Evolutionary conservation across 2,797 vertebrate genomes (phyloP), one percentile per base, ranked within the genome.

Genomic region (Mycteria americana): DNA sequence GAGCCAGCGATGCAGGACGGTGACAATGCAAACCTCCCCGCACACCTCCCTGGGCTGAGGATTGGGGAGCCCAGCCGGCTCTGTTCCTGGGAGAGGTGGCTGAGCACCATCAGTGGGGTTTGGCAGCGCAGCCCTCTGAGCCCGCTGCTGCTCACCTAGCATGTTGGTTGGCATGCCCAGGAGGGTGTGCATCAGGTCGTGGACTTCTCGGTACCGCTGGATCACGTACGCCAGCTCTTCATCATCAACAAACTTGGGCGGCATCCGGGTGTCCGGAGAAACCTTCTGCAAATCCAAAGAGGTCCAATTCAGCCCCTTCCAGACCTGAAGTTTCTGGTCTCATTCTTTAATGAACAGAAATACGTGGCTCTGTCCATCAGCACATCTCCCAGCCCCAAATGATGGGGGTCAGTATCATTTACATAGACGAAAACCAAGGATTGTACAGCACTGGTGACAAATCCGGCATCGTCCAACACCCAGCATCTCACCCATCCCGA

Each of bases 161-260:
- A 99, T 99, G 97, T 99, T 99, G 67, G 99, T 99, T 35, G 99
- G 99, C 99, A 99, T 99, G 39, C 98, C 99, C 73, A 99, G 98
- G 65, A 99, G 97, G 1, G 99, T 99, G 97, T 99, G 99, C 93
- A 99, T 95, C 91, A 99, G 94, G 92, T 99, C 99, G 0, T 99
- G 99, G 16, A 99, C 98, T 70, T 99, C 99, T 45, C 99, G 98
- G 97, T 99, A 99, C 75, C 99, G 97, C 97, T 99, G 99, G 98
- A 99, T 99, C 67, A 99, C 98, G 0, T 99, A 99, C 0, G 99
- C 99, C 13, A 99, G 97, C 85, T 99, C 99, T 92, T 99, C 99
- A 1, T 99, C 93, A 11, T 99, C 99, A 41, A 99, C 99, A 53
- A 99, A 99, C 90, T 98, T 99, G 73, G 99, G 98, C 0, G 99